Conservation (phyloP, 2,797 vertebrate genomes). For the Syngnathus rostellatus region DNA sequence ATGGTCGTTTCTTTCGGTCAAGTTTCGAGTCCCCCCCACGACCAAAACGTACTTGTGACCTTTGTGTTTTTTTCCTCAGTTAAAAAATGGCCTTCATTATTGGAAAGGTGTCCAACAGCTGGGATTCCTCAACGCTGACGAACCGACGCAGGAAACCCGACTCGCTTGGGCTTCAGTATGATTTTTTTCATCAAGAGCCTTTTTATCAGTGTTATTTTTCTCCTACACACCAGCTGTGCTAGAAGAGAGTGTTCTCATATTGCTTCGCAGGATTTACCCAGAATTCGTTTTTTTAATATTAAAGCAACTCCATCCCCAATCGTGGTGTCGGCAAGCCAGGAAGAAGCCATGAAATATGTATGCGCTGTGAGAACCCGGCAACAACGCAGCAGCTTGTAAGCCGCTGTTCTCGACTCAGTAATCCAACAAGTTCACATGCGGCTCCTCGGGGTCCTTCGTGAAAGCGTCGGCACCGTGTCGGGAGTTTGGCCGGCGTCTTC, state of each 20-base stretch:
- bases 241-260: neutral
- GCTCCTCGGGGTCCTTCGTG: constrained; percentile 34
- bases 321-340: constrained; percentile 20
- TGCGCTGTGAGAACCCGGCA: constrained; percentile 33
- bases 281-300: constrained; percentile 13
- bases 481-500: constrained; percentile 29
- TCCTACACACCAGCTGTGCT: constrained; percentile 14
- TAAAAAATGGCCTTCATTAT: constrained; percentile 46
- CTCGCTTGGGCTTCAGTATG: constrained; percentile 23
- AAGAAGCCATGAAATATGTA: constrained; percentile 30
- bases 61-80: constrained; percentile 20
- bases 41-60: constrained; percentile 16
- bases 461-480: constrained; percentile 40
- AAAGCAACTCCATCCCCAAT: constrained; percentile 20
- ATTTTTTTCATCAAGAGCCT: neutral
- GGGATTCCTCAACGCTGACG: constrained; percentile 54
- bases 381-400: constrained; percentile 29
- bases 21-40: constrained; percentile 1
- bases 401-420: constrained; percentile 26
- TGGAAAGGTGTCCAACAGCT: constrained; percentile 56
- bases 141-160: constrained; percentile 38
- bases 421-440: constrained; percentile 30
- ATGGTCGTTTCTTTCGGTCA: neutral
- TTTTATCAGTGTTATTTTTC: constrained; percentile 26
- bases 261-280: constrained; percentile 1